Evolutionary conservation across 1,140 invertebrate species (phyloP), one percentile per base, ranked within the genome.

Genomic region (Panagrolaimus sp.): DNA sequence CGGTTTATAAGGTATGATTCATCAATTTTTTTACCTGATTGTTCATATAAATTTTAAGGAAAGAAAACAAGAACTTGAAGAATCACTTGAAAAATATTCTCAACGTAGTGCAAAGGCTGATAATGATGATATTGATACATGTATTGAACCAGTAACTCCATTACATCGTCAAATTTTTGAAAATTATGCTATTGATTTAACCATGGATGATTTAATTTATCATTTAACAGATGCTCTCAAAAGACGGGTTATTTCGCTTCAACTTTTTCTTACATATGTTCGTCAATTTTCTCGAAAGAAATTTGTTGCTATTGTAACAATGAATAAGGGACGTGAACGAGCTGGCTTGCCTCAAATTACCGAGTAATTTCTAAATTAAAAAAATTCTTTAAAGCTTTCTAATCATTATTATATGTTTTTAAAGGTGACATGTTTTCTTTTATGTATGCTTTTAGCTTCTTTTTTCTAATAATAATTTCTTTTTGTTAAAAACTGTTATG

Each of bases 201-300:
- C 51, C 20, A 57, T 57, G 51, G 51, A 57, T 23, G 96, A 99
- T 88, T 91, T 93, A 64, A 96, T 98, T 78, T 99, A 98, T 84
- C 96, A 94, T 84, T 89, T 98, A 81, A 93, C 92, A n/a, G 93
- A 98, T 86, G 95, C 92, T 25, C 84, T 98, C 64, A 87, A 93
- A 72, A 90, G 90, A 77, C 90, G 91, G 66, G 91, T 94, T 4
- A 92, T 98, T 81, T 93, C 96, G 85, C 84, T 98, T 75, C 94
- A 98, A 80, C 89, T 91, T 51, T 99, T 96, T 86, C 87, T 98
- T 67, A 96, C 96, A 85, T 92, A 96, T 87, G 92, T 98, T 1
- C 89, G 96, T 72, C 90, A 91, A 72, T 86, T 98, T 62, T 96
- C 95, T 1, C 88, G 94, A 69, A 90, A 91, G 83, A 96, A 98